Conservation (phyloP, 2,113 vertebrate genomes). For the Papio anubis region DNA sequence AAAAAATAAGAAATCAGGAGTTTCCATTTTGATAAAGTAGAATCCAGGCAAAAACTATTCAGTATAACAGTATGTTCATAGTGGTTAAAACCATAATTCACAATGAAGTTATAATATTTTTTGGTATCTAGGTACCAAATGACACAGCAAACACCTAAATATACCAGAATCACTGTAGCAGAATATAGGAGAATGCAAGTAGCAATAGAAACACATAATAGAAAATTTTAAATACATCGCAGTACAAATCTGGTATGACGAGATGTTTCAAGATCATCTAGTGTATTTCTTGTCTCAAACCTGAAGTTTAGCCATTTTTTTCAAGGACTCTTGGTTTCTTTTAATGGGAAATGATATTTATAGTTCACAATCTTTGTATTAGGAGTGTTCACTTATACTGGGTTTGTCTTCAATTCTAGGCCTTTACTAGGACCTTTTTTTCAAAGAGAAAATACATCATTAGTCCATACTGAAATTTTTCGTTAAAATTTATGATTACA, state of each 20-base stretch:
- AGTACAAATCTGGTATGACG: not conserved
- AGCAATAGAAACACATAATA: not conserved
- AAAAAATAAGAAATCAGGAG: not conserved
- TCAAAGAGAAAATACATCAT: not conserved
- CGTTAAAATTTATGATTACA: not conserved
- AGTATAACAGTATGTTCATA: not conserved
- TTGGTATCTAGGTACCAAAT: not conserved
- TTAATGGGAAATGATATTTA: not conserved
- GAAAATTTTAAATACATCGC: not conserved
- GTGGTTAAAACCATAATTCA: not conserved
- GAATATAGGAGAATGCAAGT: not conserved
- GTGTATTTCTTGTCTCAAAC: not conserved
- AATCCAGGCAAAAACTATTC: not conserved
- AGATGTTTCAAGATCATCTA: not conserved
- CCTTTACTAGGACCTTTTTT: conserved; percentile 21
- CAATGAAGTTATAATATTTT: not conserved
- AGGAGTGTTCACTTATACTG: not conserved
- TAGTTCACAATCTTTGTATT: not conserved
- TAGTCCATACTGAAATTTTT: conserved; percentile 11
- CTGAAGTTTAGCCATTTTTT: not conserved
- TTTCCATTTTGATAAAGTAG: not conserved
- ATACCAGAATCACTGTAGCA: not conserved
- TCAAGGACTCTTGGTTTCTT: not conserved
- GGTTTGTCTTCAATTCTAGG: not conserved
- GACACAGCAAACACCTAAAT: not conserved